Conservation (phyloP, 1,140 invertebrate genomes). For the Euura lappo region DNA sequence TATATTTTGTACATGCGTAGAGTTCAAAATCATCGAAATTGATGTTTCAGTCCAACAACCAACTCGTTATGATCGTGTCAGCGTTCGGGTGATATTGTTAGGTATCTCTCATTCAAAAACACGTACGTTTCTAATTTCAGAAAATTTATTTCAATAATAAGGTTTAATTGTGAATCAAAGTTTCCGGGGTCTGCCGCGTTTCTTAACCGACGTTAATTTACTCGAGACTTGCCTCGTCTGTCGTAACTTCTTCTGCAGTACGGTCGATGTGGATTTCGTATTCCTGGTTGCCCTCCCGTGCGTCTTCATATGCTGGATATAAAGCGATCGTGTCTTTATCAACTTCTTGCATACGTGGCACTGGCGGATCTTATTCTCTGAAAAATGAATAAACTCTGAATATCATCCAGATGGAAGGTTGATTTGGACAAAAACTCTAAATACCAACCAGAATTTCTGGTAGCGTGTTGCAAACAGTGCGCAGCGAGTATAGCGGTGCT, state of each 20-base stretch:
- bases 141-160: not conserved
- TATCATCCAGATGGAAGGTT: not conserved
- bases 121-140: not conserved
- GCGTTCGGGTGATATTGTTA: not conserved
- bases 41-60: not conserved
- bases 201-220: slow-evolving; percentile 32
- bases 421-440: not conserved
- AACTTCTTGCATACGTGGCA: slow-evolving; percentile 40
- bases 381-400: slow-evolving; percentile 13
- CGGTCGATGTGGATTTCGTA: slow-evolving; percentile 18
- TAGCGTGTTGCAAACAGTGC: slow-evolving; percentile 47
- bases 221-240: slow-evolving; percentile 28
- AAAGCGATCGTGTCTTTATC: slow-evolving; percentile 35
- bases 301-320: slow-evolving; percentile 35
- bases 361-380: slow-evolving; percentile 33
- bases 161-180: slow-evolving; percentile 30
- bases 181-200: slow-evolving; percentile 38
- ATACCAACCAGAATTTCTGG: slow-evolving; percentile 44
- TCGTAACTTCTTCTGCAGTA: slow-evolving; percentile 32
- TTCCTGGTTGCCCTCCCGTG: slow-evolving; percentile 27
- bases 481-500: slow-evolving; percentile 38
- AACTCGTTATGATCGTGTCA: not conserved
- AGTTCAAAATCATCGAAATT: not conserved
- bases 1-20: slow-evolving; percentile 3
- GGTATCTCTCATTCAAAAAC: not conserved